Percentiles rank a stretch among this genome's conserved stretches.
These are phyloP conservation scores for Schizopygopsis pylzovi DNA, from an alignment of 2,797 vertebrate genomes.

Conservation along the genomic window DNA sequence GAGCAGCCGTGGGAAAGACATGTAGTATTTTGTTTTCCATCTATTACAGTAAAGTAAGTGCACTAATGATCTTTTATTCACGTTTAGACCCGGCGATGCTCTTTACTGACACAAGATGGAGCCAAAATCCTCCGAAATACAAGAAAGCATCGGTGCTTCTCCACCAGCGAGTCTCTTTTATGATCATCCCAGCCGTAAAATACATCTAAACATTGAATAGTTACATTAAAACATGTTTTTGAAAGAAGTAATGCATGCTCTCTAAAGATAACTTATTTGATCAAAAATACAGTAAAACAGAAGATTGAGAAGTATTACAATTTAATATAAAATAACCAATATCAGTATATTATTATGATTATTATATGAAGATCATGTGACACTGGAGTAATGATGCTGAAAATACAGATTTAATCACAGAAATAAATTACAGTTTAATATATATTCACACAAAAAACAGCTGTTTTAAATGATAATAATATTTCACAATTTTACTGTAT, in stretches of 20 bases:
- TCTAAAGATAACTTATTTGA: not conserved
- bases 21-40: not conserved
- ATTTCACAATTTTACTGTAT: not conserved
- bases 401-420: not conserved
- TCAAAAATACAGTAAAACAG: not conserved
- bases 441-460: not conserved
- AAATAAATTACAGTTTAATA: not conserved
- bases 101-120: constrained; percentile 29
- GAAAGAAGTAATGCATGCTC: not conserved
- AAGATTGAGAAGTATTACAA: not conserved
- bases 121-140: not conserved
- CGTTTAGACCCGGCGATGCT: not conserved
- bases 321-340: not conserved
- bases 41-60: not conserved
- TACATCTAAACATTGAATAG: not conserved
- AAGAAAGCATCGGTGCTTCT: not conserved
- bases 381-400: not conserved
- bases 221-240: not conserved
- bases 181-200: not conserved
- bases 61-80: not conserved
- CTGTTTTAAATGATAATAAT: not conserved
- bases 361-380: not conserved
- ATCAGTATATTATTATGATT: not conserved
- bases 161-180: not conserved
- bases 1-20: not conserved